Percentiles rank a stretch among this genome's conserved stretches.
Evolutionary conservation across 2,797 vertebrate genomes (phyloP).

Genomic region (Crocodylus rhombifer): DNA sequence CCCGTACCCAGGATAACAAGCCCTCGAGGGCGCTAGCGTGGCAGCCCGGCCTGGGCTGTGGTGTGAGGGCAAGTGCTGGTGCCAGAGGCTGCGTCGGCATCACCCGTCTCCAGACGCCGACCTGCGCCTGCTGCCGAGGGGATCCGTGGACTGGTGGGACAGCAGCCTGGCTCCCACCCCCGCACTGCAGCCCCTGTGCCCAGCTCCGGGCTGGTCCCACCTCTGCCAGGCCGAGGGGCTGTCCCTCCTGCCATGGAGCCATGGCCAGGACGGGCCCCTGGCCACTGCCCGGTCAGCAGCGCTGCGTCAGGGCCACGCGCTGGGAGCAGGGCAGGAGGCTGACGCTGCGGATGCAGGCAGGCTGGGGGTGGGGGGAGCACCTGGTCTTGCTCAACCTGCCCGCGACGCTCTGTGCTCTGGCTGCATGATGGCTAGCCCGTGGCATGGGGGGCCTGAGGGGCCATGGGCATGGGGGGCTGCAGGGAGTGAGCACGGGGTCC

Average conservation of each 20-base stretch:
- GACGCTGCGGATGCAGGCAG: rapidly evolving
- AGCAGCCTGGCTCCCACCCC: conserved; percentile 80
- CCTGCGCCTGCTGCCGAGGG: background rate
- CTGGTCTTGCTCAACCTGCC: background rate
- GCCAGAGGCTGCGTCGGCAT: conserved; percentile 59
- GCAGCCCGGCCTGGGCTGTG: too few relatives aligned
- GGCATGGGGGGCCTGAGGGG: rapidly evolving
- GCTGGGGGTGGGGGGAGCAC: background rate
- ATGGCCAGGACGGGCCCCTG: rapidly evolving
- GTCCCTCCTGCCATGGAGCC: rapidly evolving
- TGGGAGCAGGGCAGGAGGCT: rapidly evolving
- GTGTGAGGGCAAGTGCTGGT: background rate
- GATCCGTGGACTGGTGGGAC: conserved; percentile 79
- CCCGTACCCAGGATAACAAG: too few relatives aligned
- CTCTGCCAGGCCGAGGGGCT: rapidly evolving
- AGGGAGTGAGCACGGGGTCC: too few relatives aligned
- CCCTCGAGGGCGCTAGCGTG: too few relatives aligned
- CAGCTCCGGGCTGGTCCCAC: too few relatives aligned
- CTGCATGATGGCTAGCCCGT: rapidly evolving
- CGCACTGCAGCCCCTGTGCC: conserved; percentile 4
- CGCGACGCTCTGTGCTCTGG: background rate
- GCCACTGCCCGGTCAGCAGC: background rate
- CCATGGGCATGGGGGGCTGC: background rate
- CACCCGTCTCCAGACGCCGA: background rate
- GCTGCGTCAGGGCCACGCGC: too few relatives aligned